These are phyloP conservation scores for Meteorus colon DNA, from an alignment of 2,888 invertebrate species.

Conservation along the genomic window DNA sequence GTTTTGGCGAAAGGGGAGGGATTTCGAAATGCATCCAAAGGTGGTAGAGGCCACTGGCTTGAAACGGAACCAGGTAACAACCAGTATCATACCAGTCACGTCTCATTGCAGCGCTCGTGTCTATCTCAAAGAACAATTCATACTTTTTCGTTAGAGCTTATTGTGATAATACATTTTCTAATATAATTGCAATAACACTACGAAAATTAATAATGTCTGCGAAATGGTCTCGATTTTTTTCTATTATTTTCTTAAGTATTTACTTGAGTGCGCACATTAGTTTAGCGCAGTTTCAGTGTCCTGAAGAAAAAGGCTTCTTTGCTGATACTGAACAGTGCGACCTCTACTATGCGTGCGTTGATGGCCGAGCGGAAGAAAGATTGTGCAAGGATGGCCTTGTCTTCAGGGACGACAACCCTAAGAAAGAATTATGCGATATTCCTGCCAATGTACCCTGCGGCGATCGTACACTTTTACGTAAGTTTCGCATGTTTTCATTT, in stretches of 20 bases:
- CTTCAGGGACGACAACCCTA: slow-evolving; percentile 82
- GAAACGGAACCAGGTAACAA: slow-evolving; percentile 61
- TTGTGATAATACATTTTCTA: no score
- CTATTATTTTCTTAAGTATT: slow-evolving; percentile 33
- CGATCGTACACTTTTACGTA: slow-evolving; percentile 83
- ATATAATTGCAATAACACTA: not conserved
- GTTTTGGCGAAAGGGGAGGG: slow-evolving; percentile 65
- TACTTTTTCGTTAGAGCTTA: slow-evolving; percentile 25
- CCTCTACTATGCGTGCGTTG: slow-evolving; percentile 83
- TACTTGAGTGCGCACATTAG: slow-evolving; percentile 48
- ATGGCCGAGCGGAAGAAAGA: slow-evolving; percentile 79
- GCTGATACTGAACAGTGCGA: slow-evolving; percentile 86
- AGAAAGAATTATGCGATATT: slow-evolving; percentile 84
- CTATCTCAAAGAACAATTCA: slow-evolving; percentile 45
- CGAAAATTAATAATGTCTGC: not conserved
- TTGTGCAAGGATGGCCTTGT: slow-evolving; percentile 87
- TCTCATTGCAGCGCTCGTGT: slow-evolving; percentile 57
- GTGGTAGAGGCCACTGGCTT: slow-evolving; percentile 63
- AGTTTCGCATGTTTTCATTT: slow-evolving; percentile 71
- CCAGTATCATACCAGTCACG: slow-evolving; percentile 61
- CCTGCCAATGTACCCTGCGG: slow-evolving; percentile 87
- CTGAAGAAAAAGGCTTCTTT: slow-evolving; percentile 83
- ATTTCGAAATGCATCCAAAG: slow-evolving; percentile 65
- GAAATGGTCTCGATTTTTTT: not conserved
- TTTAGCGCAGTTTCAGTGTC: slow-evolving; percentile 78